Conservation (phyloP, 2,113 vertebrate genomes). For the Hyaena hyaena region DNA sequence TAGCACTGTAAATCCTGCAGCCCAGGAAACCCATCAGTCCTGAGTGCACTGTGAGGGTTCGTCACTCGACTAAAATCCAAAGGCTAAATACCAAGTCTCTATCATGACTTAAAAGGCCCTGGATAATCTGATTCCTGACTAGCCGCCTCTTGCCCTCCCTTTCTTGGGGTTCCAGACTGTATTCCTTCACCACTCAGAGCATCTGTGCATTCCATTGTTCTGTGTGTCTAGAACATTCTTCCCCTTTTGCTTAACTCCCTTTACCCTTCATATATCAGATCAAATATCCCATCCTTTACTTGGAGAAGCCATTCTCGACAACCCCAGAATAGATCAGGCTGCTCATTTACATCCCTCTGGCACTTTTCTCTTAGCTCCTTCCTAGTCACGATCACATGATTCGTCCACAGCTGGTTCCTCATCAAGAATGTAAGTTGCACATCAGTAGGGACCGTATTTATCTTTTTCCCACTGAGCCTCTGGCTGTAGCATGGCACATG, state of each 20-base stretch:
- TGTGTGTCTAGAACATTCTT: background rate
- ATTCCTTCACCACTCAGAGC: background rate
- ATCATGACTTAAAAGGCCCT: background rate
- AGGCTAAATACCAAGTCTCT: background rate
- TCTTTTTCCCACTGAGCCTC: background rate
- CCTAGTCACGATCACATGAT: background rate
- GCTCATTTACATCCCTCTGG: background rate
- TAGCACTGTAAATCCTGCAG: background rate
- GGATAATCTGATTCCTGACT: background rate
- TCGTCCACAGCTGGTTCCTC: background rate
- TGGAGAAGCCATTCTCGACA: background rate
- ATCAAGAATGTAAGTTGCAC: background rate
- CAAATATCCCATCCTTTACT: background rate
- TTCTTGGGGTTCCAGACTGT: background rate
- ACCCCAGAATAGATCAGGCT: background rate
- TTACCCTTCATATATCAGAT: background rate
- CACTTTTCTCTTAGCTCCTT: background rate
- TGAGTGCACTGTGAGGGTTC: background rate
- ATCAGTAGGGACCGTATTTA: background rate
- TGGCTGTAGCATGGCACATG: fast-evolving
- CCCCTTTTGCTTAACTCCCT: background rate
- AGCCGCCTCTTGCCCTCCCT: fast-evolving
- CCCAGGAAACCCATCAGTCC: background rate
- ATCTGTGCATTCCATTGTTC: too few relatives aligned
- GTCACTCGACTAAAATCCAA: background rate